Evolutionary conservation across 2,797 vertebrate genomes (phyloP).

Genomic region (Botia kubotai): DNA sequence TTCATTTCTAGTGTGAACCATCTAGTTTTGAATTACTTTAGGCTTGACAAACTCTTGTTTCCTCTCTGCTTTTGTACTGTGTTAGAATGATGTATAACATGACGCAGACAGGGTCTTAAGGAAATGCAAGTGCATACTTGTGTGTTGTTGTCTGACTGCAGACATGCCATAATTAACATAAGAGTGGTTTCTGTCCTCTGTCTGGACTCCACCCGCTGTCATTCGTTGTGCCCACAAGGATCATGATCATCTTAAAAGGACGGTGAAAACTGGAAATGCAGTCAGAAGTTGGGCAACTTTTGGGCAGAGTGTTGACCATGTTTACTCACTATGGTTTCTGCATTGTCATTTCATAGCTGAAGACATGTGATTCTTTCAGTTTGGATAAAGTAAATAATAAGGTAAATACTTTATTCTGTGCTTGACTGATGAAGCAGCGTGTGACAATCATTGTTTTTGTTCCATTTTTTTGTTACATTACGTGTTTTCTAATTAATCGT

Average conservation of each 20-base stretch:
- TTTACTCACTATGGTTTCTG: slow-evolving; percentile 3
- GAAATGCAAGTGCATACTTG: slow-evolving; percentile 79
- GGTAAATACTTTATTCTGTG: slow-evolving; percentile 64
- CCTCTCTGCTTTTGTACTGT: not conserved
- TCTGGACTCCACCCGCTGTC: slow-evolving; percentile 58
- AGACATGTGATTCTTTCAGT: slow-evolving; percentile 32
- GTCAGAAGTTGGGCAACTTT: slow-evolving; percentile 29
- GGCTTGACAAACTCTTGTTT: not conserved
- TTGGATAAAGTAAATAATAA: slow-evolving; percentile 71
- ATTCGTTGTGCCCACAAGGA: slow-evolving; percentile 57
- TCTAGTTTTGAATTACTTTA: not conserved
- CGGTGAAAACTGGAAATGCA: not conserved
- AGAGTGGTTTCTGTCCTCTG: slow-evolving; percentile 66
- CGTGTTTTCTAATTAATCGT: no score
- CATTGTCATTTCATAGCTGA: slow-evolving; percentile 2
- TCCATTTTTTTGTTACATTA: no score
- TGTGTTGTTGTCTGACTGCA: slow-evolving; percentile 75
- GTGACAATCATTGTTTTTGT: not conserved
- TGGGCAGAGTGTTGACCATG: not conserved
- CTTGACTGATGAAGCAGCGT: slow-evolving; percentile 33
- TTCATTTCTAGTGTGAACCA: no score
- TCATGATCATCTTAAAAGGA: slow-evolving; percentile 6
- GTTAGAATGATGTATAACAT: slow-evolving; percentile 71
- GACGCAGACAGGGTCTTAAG: slow-evolving; percentile 73
- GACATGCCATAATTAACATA: slow-evolving; percentile 78